Base-by-base conservation (phyloP, 2,888 invertebrate species). In the Dicycla oo region DNA sequence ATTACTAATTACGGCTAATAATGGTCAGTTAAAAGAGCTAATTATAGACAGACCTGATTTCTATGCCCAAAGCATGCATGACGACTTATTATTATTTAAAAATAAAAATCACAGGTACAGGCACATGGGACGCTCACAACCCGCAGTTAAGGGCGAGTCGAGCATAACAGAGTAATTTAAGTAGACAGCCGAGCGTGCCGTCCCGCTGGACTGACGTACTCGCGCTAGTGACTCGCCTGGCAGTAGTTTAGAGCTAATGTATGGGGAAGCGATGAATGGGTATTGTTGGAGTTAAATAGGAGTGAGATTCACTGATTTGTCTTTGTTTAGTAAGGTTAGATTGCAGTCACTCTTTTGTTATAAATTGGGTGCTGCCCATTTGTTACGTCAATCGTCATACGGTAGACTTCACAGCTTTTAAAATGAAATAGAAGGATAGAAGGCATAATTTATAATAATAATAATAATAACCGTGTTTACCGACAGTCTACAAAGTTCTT, bases 121-220 rank as follows among this genome's bases (percentile, higher is more conserved):
- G 49, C 49, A 78, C 63, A 78, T 51, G 23, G 26, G 54, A 62
- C 73, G 47, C 45, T 57, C 47, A 54, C 67, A 82, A 78, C 81
- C 79, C 63, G 63, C 80, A 86, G 84, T 88, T 86, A 85, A 85
- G 84, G 80, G 84, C 71, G 89, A 88, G 78, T 84, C 86, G 87
- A 91, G 88, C 93, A 92, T 92, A 91, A 91, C 93, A 90, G 84
- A 88, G 91, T 91, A 92, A 94, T 94, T 93, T 93, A 91, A 92
- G 88, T 83, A 90, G 87, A 94, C 93, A 92, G 86, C 89, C 87
- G 90, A 92, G 87, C 93, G 89, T 93, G 89, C 87, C 66, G 65
- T 82, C 84, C 68, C 83, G 34, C 81, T 73, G 84, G 81, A 76
- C 81, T 58, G 69, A 67, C 38, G 47, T 43, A 66, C 72, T 80